Conservation (phyloP, 2,797 vertebrate genomes). For the Pterois miles region DNA sequence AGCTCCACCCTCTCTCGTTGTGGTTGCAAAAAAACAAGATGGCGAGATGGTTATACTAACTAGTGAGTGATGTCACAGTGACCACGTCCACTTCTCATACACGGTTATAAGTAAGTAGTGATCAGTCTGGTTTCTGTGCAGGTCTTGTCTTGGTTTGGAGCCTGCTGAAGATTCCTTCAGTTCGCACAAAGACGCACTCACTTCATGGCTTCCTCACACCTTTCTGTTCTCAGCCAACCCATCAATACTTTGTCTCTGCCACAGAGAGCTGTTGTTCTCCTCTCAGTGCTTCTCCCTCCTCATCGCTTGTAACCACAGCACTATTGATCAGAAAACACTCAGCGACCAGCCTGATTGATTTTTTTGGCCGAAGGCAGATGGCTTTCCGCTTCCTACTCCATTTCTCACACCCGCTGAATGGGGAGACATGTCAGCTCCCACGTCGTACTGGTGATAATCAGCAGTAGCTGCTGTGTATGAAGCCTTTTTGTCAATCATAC, state of each 20-base stretch:
- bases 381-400: constrained; percentile 3
- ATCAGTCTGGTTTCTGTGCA: too few relatives aligned
- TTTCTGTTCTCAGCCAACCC: not conserved
- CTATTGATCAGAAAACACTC: constrained; percentile 47
- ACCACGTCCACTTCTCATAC: too few relatives aligned
- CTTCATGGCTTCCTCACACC: not conserved
- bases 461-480: not conserved
- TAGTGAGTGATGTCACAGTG: too few relatives aligned
- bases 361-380: constrained; percentile 9
- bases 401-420: constrained; percentile 1
- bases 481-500: not conserved
- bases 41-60: too few relatives aligned
- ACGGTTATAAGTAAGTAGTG: too few relatives aligned
- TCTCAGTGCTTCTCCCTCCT: not conserved
- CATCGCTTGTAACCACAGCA: constrained; percentile 22
- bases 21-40: too few relatives aligned
- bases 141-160: too few relatives aligned
- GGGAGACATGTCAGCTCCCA: not conserved
- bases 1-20: too few relatives aligned
- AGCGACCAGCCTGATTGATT: constrained; percentile 37
- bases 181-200: too few relatives aligned
- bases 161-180: too few relatives aligned
- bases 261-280: constrained; percentile 6
- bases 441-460: not conserved
- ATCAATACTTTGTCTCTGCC: constrained; percentile 8